Evolutionary conservation across 2,113 vertebrate species (phyloP).

Genomic region (Sakesphorus luctuosus): DNA sequence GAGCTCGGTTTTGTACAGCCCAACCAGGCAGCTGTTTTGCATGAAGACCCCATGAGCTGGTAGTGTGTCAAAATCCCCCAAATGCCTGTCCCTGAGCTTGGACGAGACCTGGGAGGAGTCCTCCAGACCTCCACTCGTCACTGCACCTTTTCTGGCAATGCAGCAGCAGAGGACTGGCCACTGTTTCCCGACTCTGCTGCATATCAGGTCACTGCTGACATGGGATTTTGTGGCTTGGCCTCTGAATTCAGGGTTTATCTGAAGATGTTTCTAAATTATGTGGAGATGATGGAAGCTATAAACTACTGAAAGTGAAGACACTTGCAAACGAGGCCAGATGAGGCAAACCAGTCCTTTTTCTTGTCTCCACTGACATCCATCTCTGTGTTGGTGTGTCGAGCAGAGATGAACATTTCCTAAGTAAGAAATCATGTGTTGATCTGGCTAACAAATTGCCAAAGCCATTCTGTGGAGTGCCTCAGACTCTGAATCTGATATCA

Average conservation of each 20-base stretch:
- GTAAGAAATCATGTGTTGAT: background rate
- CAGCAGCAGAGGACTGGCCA: background rate
- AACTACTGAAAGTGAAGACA: background rate
- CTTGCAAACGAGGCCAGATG: background rate
- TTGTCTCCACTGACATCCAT: background rate
- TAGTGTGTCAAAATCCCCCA: background rate
- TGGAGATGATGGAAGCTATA: background rate
- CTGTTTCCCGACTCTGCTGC: accelerated
- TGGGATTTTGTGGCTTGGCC: background rate
- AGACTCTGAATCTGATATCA: slow-evolving; percentile 7
- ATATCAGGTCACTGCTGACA: background rate
- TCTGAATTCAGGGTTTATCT: background rate
- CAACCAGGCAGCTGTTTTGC: background rate
- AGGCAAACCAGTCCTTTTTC: background rate
- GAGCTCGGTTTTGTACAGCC: background rate
- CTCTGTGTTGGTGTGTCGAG: accelerated
- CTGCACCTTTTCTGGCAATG: accelerated
- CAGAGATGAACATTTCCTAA: slow-evolving; percentile 13
- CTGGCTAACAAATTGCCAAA: slow-evolving; percentile 7
- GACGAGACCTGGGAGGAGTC: background rate
- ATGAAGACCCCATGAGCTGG: background rate
- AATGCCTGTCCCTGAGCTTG: background rate
- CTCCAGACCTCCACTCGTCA: background rate
- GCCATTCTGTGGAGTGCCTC: background rate
- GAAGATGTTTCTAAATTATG: background rate